Evolutionary conservation across 37 sponge, comb jelly and placozoan genomes (phyloP), one percentile per base, ranked within the genome.

Genomic region (Tethya wilhelma): DNA sequence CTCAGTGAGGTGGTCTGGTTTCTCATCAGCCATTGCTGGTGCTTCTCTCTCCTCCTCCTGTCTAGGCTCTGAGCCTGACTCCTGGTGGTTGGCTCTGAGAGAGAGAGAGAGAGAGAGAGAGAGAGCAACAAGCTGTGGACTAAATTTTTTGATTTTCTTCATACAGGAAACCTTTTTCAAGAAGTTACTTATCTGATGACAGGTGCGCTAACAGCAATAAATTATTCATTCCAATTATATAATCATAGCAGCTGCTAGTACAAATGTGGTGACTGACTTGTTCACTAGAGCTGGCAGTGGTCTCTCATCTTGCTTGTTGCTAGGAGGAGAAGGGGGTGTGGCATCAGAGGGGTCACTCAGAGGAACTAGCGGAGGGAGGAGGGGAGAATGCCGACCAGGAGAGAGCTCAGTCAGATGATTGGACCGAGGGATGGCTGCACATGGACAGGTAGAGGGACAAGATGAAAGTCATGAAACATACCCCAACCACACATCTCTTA

Each of bases 281-380:
- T 33, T 32, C n/a, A 66, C 77, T 4, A 87, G 81, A 53, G 88
- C 57, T 9, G 88, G 88, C 34, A 87, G 67, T 29, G 88, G 88
- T 30, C 88, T 69, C 44, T 87, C 81, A 56, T 80, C 74, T 5
- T n/a, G 14, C n/a, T 4, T 34, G n/a, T 71, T 56, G 39, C 1
- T 25, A 31, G 22, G 59, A 9, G 75, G 56, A 12, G 56, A 7
- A 69, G 70, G 70, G 20, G 56, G 66, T 2, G 63, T n/a, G 22
- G 63, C 26, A 6, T 25, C 63, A n/a, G 26, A 60, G 42, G 38
- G 37, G 3, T 67, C 38, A 38, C 67, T 67, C 67, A 4, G 34
- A 36, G 9, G 67, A 17, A 30, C 38, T 19, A 7, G 71, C 3
- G 45, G 20, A 49, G 45, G 49, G 6, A 44, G 45, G 45, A 11